A percentile compares a stretch with the other conserved stretches of the same genome.
Evolutionary conservation across 2,888 invertebrate genomes (phyloP).

Genomic region (Luperina testacea): DNA sequence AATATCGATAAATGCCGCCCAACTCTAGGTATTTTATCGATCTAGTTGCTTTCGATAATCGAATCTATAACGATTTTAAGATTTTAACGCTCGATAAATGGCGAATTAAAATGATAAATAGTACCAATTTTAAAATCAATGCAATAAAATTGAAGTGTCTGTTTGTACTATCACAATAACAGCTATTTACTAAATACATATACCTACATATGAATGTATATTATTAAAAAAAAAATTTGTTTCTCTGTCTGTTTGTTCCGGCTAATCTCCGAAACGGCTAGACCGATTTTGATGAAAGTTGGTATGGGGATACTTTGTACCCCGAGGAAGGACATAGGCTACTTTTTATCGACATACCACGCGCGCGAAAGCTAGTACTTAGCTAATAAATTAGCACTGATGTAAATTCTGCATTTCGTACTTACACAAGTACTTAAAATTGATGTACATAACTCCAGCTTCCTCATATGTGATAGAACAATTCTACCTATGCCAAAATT

Average conservation of each 20-base stretch:
- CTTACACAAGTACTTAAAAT: conserved; percentile 9
- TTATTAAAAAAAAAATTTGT: too few species aligned
- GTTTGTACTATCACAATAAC: too few species aligned
- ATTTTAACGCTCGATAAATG: not conserved
- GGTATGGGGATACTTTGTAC: not conserved
- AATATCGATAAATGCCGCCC: not conserved
- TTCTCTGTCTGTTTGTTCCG: too few species aligned
- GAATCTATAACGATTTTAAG: not conserved
- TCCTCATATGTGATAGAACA: too few species aligned
- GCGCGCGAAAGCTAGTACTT: not conserved
- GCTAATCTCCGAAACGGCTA: not conserved
- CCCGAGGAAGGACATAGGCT: not conserved
- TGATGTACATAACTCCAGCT: too few species aligned
- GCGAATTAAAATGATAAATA: not conserved
- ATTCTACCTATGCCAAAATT: too few species aligned
- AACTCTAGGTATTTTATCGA: not conserved
- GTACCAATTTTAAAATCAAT: too few species aligned
- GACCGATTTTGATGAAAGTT: not conserved
- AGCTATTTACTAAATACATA: too few species aligned
- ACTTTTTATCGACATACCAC: not conserved
- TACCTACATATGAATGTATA: too few species aligned
- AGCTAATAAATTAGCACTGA: not conserved
- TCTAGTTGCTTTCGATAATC: not conserved
- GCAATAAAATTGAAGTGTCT: not conserved
- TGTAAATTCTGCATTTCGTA: conserved; percentile 3